Evolutionary conservation across 2,113 vertebrate species (phyloP), one percentile per base, ranked within the genome.

Genomic region (Xiphorhynchus elegans): DNA sequence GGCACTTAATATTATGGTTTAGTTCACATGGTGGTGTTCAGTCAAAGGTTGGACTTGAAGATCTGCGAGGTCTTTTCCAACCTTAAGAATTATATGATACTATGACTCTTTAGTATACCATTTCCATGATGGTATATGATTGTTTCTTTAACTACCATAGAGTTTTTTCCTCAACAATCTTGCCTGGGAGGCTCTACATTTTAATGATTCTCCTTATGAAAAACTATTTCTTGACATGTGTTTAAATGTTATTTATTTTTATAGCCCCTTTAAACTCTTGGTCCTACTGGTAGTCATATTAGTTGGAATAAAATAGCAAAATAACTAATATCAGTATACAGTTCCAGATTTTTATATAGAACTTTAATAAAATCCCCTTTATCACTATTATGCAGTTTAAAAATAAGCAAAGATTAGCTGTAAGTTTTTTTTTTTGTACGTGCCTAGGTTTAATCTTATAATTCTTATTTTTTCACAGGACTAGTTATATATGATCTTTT

Each of bases 351-450:
- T 88, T 92, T 93, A 33, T 13, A 11, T 25, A 78, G 10, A 55
- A 10, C 13, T 93, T 88, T 81, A 90, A 93, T 74, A 93, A 95
- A 90, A 93, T 83, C 82, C 35, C 23, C 17, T 86, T 91, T 75
- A 69, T 87, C 11, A 87, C 4, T 53, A 69, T 84, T 92, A 76
- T 39, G 47, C 35, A 89, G 56, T 42, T 60, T 82, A 89, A 80
- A 93, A 92, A 84, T 89, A 87, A 85, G 9, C 16, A 77, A 55
- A 64, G 24, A 62, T 66, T 92, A 95, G 50, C 31, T 26, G 11
- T 78, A 37, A 21, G n/a, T n/a, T 10, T 40, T 40, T 86, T 83
- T 11, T 84, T 50, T 93, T 59, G 1, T 44, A 14, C 23, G 46
- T 72, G 59, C 7, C 56, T 74, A 35, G 59, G 13, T 12, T 92